These are phyloP conservation scores for Phymanthus crucifer DNA, from an alignment of 92 coral and sea anemone genomes.

Conservation along the genomic window DNA sequence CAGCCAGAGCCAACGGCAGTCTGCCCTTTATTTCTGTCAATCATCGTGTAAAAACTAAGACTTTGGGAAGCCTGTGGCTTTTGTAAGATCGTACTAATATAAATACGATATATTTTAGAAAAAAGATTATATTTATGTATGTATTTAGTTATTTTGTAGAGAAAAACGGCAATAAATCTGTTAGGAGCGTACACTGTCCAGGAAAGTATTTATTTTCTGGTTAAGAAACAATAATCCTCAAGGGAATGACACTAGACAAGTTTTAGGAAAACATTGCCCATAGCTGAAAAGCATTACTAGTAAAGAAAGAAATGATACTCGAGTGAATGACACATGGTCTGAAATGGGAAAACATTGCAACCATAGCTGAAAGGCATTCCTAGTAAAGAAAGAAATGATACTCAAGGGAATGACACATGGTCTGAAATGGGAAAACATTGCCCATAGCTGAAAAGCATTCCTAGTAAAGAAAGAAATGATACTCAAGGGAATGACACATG, in stretches of 20 bases:
- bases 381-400: no score
- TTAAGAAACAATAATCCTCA: not conserved
- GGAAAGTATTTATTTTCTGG: not conserved
- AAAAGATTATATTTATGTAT: not conserved
- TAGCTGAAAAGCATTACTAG: no score
- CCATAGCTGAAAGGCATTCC: not conserved
- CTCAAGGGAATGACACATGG: no score
- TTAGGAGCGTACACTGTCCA: no score
- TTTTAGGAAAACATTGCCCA: not conserved
- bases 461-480: no score
- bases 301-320: no score
- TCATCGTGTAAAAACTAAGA: not conserved
- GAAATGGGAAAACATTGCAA: no score
- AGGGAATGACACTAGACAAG: not conserved
- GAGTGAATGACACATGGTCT: no score
- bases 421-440: no score
- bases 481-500: no score
- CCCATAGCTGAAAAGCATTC: no score
- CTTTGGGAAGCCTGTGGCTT: not conserved
- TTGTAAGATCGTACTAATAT: not conserved
- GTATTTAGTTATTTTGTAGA: not conserved
- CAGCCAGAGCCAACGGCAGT: not conserved
- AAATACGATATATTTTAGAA: not conserved
- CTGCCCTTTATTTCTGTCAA: constrained; percentile 3
- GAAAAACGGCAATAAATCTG: no score